phyloP scores from a whole-genome alignment of 2,797 vertebrate genomes.

The Rhinella marina region DNA sequence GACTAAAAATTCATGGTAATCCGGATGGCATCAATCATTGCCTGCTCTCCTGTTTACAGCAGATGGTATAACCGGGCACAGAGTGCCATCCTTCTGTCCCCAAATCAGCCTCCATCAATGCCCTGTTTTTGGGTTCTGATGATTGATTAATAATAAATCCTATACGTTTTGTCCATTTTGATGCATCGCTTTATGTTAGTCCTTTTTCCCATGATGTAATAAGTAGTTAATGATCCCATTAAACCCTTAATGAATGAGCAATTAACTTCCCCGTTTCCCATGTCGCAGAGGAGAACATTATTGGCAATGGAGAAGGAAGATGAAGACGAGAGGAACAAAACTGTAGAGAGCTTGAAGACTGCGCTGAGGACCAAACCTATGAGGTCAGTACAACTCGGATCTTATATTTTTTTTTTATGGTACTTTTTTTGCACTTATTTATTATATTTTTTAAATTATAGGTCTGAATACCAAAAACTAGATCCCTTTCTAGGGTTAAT shows the following conservation, averaged over 20 bases:
- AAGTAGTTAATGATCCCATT: not conserved
- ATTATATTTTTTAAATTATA: too few relatives aligned
- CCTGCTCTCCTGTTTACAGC: not conserved
- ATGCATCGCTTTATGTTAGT: not conserved
- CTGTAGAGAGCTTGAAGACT: slow-evolving; percentile 95
- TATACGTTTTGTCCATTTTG: too few relatives aligned
- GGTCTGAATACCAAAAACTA: too few relatives aligned
- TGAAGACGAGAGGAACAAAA: slow-evolving; percentile 97
- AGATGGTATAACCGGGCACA: slow-evolving; percentile 8
- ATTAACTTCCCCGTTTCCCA: slow-evolving; percentile 55
- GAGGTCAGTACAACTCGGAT: slow-evolving; percentile 78
- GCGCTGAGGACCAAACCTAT: slow-evolving; percentile 97
- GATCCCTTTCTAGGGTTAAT: too few relatives aligned
- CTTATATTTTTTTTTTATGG: not conserved
- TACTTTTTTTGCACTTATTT: not conserved
- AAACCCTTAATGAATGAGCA: slow-evolving; percentile 32
- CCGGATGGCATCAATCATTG: not conserved
- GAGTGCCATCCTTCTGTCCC: not conserved
- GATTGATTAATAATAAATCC: not conserved
- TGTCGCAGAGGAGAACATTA: slow-evolving; percentile 88
- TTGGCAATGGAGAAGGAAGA: slow-evolving; percentile 95
- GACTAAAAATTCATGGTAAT: slow-evolving; percentile 2
- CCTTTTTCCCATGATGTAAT: not conserved
- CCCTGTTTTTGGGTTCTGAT: not conserved
- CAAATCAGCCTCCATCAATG: not conserved